Base-by-base conservation (phyloP, 1,140 invertebrate species). In the Atta cephalotes region DNA sequence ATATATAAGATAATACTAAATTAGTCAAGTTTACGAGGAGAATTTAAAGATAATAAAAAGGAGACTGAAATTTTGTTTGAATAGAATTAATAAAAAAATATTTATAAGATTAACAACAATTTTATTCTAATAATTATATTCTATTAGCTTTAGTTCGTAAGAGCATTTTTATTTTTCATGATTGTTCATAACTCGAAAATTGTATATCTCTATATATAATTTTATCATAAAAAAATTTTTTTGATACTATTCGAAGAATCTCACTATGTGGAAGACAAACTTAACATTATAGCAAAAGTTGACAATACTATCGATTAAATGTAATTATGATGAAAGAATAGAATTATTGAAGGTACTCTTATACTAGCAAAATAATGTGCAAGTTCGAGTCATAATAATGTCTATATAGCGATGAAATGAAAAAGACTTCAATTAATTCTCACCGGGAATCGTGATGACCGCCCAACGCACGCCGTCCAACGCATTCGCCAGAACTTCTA, bases 361-460 rank as follows among this genome's bases (percentile, higher is more conserved):
- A n/a, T 35, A 35, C 0, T 3, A 35, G 39, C 25, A 51, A 28
- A 28, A 71, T 51, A 66, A 66, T 3, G 6, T 5, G 25, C 7
- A 72, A 53, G 21, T 31, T 7, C 49, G 9, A 31, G 18, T 16
- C n/a, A 49, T 49, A 49, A 49, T 39, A 58, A 21, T 21, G 51
- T 2, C 1, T 35, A 0, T 35, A 35, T 39, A 39, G 7, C 16
- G 12, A 62, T 21, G 12, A 16, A 16, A 21, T 7, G 10, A 0
- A 16, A 77, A 45, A 25, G 5, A 28, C n/a, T 28, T 31, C 1
- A 1, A 60, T 39, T 56, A 1, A 60, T 39, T 65, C 63, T 76
- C 86, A 93, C 92, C 88, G 78, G 93, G 92, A 72, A 94, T 91
- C 2, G 90, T 86, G 56, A 93, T 74, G 28, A 93, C 35, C 31